Base-by-base conservation (phyloP, 2,113 vertebrate genomes). In the Axis porcinus region DNA sequence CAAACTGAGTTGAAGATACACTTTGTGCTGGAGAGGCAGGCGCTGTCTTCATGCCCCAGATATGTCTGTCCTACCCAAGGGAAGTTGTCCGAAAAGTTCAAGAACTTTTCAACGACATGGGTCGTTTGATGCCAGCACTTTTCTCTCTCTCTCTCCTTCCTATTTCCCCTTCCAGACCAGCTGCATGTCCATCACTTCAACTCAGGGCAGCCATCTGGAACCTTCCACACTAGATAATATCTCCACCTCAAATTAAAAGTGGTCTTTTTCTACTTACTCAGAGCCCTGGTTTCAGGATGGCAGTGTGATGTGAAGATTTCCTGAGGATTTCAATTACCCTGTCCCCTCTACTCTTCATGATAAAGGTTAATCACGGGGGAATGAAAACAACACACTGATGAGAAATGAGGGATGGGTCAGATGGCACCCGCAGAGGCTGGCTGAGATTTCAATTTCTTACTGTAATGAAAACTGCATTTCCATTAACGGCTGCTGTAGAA, bases 401-500 rank as follows among this genome's bases (percentile, higher is more conserved):
- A 95, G 89, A 78, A 93, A 84, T 84, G 97, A 96, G 25, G 62
- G 86, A 36, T 7, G 83, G 89, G 50, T 55, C 79, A 40, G 82
- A 86, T 47, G 78, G 93, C 91, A 62, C 55, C 64, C 86, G 36
- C 11, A 23, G 91, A 93, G 58, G 62, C 93, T 23, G 30, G 50
- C 97, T 74, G 97, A 50, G 60, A 92, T 95, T 96, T 97, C 97
- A 92, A 92, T 97, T 97, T 94, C 89, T 84, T 64, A 10, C 89
- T 60, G 70, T 96, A 94, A 97, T 97, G 98, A 97, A 97, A 97
- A 91, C 96, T 91, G 94, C 78, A n/a, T 94, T 95, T 94, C 93
- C 86, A 89, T 97, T 91, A 95, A 58, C 93, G 50, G 70, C 57
- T 33, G 86, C 60, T 1, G 36, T 52, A 62, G 89, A 89, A 93